phyloP scores from a whole-genome alignment of 2,888 invertebrate species.

The Scaptomyza polygonia region DNA sequence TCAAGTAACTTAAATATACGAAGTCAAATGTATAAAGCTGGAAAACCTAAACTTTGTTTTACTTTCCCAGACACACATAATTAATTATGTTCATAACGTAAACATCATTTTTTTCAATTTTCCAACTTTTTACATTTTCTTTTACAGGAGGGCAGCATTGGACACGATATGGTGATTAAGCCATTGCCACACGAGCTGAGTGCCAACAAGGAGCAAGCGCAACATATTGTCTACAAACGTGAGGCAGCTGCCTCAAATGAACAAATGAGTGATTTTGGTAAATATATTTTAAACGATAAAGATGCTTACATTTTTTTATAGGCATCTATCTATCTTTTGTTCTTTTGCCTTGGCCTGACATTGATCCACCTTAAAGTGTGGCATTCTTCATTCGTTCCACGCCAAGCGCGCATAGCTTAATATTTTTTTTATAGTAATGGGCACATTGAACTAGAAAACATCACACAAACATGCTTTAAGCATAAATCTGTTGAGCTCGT shows the following conservation, averaged over 20 bases:
- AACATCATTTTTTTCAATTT: constrained; percentile 1
- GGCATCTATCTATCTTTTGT: constrained; percentile 20
- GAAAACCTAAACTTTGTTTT: no score
- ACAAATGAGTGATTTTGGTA: constrained; percentile 92
- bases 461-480: constrained; percentile 34
- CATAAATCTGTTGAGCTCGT: constrained; percentile 56
- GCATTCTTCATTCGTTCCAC: constrained; percentile 21
- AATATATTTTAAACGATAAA: no score
- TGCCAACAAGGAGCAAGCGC: constrained; percentile 84
- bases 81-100: constrained; percentile 15
- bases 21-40: no score
- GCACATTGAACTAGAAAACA: constrained; percentile 76
- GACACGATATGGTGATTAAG: constrained; percentile 93
- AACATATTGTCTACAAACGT: constrained; percentile 92
- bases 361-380: constrained; percentile 26
- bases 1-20: no score
- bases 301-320: no score
- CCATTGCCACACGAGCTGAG: constrained; percentile 91
- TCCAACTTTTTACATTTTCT: constrained; percentile 4
- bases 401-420: constrained; percentile 36
- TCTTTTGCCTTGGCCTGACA: constrained; percentile 30
- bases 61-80: neutral
- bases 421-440: constrained; percentile 65
- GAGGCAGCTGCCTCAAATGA: constrained; percentile 84
- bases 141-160: constrained; percentile 95